These are phyloP conservation scores for Fistularia tabacaria DNA, from an alignment of 2,797 vertebrate genomes.

Conservation along the genomic window DNA sequence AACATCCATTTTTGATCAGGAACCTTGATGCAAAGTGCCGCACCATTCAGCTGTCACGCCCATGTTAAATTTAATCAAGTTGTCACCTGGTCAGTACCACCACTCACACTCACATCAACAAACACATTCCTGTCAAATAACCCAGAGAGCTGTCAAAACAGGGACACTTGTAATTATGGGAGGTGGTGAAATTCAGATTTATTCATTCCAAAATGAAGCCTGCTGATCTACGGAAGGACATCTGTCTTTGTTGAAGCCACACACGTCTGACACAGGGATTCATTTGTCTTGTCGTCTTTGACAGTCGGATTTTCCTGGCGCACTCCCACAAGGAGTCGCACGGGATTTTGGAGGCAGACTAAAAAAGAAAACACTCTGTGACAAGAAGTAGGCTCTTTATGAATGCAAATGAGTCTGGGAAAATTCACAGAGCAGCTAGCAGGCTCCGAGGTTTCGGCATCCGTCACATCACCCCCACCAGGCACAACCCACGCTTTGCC, in stretches of 20 bases:
- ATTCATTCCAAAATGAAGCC: conserved; percentile 96
- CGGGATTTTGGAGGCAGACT: conserved; percentile 80
- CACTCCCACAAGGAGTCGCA: conserved; percentile 90
- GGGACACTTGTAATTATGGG: conserved; percentile 84
- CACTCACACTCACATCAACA: conserved; percentile 60
- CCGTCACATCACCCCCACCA: conserved; percentile 66
- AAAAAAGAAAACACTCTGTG: conserved; percentile 92
- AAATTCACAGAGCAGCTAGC: conserved; percentile 82
- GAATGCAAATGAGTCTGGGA: conserved; percentile 95
- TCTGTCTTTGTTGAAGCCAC: conserved; percentile 94
- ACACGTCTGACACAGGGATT: conserved; percentile 89
- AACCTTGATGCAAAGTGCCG: conserved; percentile 32
- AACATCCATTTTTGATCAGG: conserved; percentile 31
- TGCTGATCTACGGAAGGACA: conserved; percentile 92
- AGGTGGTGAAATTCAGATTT: conserved; percentile 95
- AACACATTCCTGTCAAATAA: conserved; percentile 52
- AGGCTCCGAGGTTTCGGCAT: conserved; percentile 63
- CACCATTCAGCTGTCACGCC: conserved; percentile 44
- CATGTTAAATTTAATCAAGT: conserved; percentile 71
- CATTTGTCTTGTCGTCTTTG: conserved; percentile 97
- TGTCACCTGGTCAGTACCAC: conserved; percentile 85
- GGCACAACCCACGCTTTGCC: conserved; percentile 69
- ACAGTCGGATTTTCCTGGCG: conserved; percentile 94
- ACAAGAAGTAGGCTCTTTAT: conserved; percentile 95
- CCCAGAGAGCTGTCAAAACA: conserved; percentile 88